These are phyloP conservation scores for Gryllus longicercus DNA, from an alignment of 2,888 invertebrate species.

Conservation along the genomic window DNA sequence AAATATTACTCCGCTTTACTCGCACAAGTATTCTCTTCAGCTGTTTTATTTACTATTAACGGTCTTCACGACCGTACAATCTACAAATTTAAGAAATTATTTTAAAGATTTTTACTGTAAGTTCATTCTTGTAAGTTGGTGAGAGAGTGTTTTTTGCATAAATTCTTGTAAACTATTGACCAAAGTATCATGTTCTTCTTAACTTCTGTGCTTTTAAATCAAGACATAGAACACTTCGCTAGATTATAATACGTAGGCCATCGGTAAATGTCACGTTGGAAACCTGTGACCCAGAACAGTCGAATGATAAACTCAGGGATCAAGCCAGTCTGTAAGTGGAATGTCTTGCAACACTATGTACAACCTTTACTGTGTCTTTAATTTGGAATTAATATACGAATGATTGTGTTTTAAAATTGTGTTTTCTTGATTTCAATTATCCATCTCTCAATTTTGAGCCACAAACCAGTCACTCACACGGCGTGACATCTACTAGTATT, in stretches of 20 bases:
- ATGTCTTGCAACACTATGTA: constrained; percentile 8
- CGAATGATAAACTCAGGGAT: constrained; percentile 22
- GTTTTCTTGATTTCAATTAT: constrained; percentile 22
- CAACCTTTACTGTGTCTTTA: neutral
- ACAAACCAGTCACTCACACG: constrained; percentile 20
- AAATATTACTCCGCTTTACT: neutral
- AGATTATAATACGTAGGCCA: constrained; percentile 12
- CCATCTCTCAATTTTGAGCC: neutral
- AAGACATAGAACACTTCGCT: constrained; percentile 18
- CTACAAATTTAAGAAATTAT: neutral
- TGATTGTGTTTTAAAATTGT: constrained; percentile 26
- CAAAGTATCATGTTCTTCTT: constrained; percentile 17
- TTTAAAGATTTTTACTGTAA: neutral
- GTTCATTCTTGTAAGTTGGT: neutral
- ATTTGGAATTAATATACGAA: constrained; percentile 2
- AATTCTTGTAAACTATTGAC: constrained; percentile 11
- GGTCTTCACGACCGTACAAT: neutral
- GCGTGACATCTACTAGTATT: constrained; percentile 35
- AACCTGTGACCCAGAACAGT: constrained; percentile 19
- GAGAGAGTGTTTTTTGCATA: neutral
- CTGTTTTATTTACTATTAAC: neutral
- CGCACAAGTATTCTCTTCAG: neutral
- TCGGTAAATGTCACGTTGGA: constrained; percentile 36
- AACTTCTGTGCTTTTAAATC: constrained; percentile 6
- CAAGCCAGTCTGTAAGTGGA: constrained; percentile 22